Percentiles rank a stretch among this genome's conserved stretches.
These are phyloP conservation scores for Chaenogobius annularis DNA, from an alignment of 2,113 vertebrate genomes.

Conservation along the genomic window DNA sequence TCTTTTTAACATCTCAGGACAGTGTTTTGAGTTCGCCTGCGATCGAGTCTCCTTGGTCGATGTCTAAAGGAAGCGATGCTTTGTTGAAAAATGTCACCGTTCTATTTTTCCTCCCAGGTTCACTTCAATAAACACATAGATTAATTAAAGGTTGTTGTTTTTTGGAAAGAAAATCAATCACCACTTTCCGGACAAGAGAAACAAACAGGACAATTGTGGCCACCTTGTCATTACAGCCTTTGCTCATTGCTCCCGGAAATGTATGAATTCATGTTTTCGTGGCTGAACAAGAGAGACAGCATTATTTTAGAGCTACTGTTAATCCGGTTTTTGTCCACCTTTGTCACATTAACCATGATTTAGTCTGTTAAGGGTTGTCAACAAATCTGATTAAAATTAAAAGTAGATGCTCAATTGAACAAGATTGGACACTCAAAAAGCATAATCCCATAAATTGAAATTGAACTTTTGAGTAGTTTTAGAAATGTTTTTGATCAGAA, in stretches of 20 bases:
- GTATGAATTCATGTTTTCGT: neutral
- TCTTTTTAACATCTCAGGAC: neutral
- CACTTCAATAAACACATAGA: conserved; percentile 63
- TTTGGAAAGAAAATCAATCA: conserved; percentile 56
- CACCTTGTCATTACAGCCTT: conserved; percentile 9
- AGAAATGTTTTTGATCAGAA: too few relatives aligned
- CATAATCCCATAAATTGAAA: too few relatives aligned
- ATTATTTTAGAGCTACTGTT: too few relatives aligned
- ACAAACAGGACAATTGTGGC: conserved; percentile 50
- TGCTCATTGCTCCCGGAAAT: neutral
- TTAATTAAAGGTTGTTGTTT: conserved; percentile 53
- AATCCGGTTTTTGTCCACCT: too few relatives aligned
- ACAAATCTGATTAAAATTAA: too few relatives aligned
- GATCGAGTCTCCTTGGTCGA: neutral
- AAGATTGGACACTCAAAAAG: too few relatives aligned
- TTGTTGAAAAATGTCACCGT: conserved; percentile 47
- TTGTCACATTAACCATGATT: too few relatives aligned
- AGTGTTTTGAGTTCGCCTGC: neutral
- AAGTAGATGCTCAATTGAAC: too few relatives aligned
- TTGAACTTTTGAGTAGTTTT: too few relatives aligned
- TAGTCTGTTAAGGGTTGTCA: too few relatives aligned
- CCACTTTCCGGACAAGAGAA: conserved; percentile 53
- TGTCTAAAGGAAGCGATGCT: conserved; percentile 31
- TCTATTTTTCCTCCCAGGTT: conserved; percentile 8
- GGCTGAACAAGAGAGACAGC: neutral